Conservation (phyloP, 2,797 vertebrate genomes). For the Pipistrellus nathusii region DNA sequence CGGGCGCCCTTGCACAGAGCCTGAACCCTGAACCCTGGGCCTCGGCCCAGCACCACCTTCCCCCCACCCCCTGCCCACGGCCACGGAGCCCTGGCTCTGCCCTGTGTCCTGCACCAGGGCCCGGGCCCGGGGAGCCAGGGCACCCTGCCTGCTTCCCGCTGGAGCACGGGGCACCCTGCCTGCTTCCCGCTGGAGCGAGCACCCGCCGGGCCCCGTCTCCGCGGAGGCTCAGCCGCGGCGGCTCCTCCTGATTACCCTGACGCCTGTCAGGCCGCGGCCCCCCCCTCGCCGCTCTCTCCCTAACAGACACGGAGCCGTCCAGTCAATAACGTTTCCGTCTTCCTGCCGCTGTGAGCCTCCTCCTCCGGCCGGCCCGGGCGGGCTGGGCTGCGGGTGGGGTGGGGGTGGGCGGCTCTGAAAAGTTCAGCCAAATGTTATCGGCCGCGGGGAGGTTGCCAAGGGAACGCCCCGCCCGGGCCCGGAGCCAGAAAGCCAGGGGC, state of each 20-base stretch:
- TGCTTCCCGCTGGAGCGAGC: constrained; percentile 83
- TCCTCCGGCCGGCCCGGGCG: constrained; percentile 91
- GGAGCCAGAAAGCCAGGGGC: constrained; percentile 91
- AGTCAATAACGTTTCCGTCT: constrained; percentile 89
- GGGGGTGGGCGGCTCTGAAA: constrained; percentile 97
- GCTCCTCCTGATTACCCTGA: constrained; percentile 93
- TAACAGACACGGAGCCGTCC: constrained; percentile 92
- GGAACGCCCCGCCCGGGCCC: constrained; percentile 90
- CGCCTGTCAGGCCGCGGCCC: constrained; percentile 91
- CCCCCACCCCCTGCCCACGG: no score
- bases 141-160: constrained; percentile 57
- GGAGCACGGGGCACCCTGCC: constrained; percentile 68
- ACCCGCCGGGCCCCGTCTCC: constrained; percentile 87
- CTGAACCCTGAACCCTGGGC: not conserved
- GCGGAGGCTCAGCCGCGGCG: constrained; percentile 88
- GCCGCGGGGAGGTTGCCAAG: constrained; percentile 92
- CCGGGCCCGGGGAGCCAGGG: not conserved
- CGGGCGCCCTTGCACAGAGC: not conserved
- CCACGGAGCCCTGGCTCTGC: not conserved
- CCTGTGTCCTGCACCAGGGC: not conserved
- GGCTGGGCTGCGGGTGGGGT: constrained; percentile 92
- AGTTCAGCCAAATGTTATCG: constrained; percentile 99
- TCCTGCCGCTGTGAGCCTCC: constrained; percentile 87
- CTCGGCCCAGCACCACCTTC: not conserved
- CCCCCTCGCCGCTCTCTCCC: constrained; percentile 88